phyloP scores from a whole-genome alignment of 2,797 vertebrate species.

The Sarcoramphus papa region DNA sequence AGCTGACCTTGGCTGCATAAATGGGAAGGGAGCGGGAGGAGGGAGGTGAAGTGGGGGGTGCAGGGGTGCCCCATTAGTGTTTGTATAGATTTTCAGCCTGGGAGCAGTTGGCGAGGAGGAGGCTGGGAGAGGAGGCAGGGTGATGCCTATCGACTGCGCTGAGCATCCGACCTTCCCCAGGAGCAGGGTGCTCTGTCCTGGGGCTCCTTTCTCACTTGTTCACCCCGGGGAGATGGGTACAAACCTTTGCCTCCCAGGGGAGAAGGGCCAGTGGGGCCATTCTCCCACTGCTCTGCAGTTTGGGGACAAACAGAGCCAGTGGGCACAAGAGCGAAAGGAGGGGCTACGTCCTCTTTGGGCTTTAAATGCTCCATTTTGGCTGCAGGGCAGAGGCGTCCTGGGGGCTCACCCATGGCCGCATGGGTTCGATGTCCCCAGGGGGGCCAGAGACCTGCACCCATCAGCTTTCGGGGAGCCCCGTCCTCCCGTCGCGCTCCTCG shows the following conservation, averaged over 20 bases:
- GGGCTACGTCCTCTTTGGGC: neutral
- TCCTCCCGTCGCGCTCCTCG: accelerated
- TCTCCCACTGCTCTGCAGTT: too few species aligned
- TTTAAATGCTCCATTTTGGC: neutral
- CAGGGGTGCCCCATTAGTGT: too few species aligned
- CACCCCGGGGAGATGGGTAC: neutral
- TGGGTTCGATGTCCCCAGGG: accelerated
- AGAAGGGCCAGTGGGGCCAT: neutral
- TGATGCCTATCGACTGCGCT: neutral
- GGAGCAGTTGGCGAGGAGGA: neutral
- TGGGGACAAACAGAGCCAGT: neutral
- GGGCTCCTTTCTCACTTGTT: neutral
- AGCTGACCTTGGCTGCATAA: neutral
- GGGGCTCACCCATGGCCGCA: accelerated
- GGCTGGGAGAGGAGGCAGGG: neutral
- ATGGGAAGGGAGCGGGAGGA: neutral
- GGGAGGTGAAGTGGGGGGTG: neutral
- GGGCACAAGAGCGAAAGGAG: accelerated
- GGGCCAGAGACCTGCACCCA: neutral
- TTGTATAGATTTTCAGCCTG: accelerated
- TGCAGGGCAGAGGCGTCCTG: accelerated
- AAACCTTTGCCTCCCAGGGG: neutral
- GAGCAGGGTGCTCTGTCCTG: neutral
- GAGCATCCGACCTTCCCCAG: neutral
- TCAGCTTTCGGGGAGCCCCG: accelerated